Evolutionary conservation across 2,797 vertebrate genomes (phyloP), one percentile per base, ranked within the genome.

Genomic region (Lepus townsendii): DNA sequence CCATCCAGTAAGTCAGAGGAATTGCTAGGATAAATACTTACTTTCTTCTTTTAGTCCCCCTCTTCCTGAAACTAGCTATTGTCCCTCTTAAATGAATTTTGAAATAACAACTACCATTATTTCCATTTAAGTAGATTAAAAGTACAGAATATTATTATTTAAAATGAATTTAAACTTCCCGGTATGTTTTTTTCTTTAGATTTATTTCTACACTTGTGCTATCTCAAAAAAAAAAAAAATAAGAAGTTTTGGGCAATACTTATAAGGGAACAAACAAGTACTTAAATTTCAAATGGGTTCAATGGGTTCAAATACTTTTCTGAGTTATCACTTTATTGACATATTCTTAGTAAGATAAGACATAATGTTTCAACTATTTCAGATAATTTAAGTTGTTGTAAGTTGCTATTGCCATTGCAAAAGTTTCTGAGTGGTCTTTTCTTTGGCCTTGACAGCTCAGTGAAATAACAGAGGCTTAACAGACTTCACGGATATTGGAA

Each of bases 401-500:
- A 68, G 35, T 90, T 75, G 14, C 65, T 95, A 16, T 63, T 80
- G 38, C 14, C 8, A 12, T 65, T 57, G 75, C 54, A 88, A 73
- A 73, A 32, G 38, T 93, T 90, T 96, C 75, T 85, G 35, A 85
- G 57, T 42, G 82, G 42, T 95, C 54, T 92, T 91, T 80, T 89
- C 54, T 91, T 32, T 60, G 68, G 38, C 72, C 68, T 71, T 95
- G 76, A 94, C 68, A 85, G 85, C 35, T 96, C 71, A 88, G 0
- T 92, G 87, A 93, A 94, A 89, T 91, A 75, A 82, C 38, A 91
- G 42, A 87, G 27, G 77, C 69, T 95, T 72, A 22, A 69, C 79
- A 96, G 83, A 94, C 60, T 89, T 88, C 7, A 16, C 60, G 42
- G 86, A 79, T 96, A 91, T 38, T 95, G 68, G 91, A 96, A 97